These are phyloP conservation scores for Automeris io DNA, from an alignment of 2,888 invertebrate species.

Conservation along the genomic window DNA sequence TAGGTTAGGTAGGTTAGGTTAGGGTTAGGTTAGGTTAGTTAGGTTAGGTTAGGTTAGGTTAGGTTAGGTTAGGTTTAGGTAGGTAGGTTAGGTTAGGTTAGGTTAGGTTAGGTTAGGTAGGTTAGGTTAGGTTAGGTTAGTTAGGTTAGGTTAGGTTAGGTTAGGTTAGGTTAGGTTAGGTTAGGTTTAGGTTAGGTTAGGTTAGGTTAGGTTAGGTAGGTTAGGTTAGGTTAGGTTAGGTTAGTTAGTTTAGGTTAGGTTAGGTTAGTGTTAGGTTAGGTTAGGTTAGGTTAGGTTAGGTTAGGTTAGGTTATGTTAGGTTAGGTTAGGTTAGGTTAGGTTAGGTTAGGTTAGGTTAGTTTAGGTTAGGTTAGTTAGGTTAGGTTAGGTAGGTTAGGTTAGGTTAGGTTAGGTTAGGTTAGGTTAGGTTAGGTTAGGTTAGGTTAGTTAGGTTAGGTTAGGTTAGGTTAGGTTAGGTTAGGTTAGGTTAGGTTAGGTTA, in stretches of 20 bases:
- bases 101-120: no score
- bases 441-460: slow-evolving; percentile 4
- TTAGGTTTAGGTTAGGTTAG: no score
- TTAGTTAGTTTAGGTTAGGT: slow-evolving; percentile 21
- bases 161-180: slow-evolving; percentile 22
- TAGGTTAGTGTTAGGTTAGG: slow-evolving; percentile 21
- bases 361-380: no score
- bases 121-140: no score
- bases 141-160: slow-evolving; percentile 19
- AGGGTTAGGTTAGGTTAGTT: slow-evolving; percentile 21
- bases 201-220: no score
- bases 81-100: slow-evolving; percentile 21
- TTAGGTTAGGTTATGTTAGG: no score
- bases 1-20: slow-evolving; percentile 20
- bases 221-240: no score
- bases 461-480: slow-evolving; percentile 4
- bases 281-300: slow-evolving; percentile 21
- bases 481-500: slow-evolving; percentile 4
- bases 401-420: slow-evolving; percentile 2
- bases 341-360: no score
- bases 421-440: slow-evolving; percentile 4
- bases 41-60: slow-evolving; percentile 22
- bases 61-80: slow-evolving; percentile 21
- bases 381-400: no score
- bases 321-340: slow-evolving; percentile 21